Percentiles rank a stretch among this genome's conserved stretches.
phyloP scores from a whole-genome alignment of 2,888 invertebrate species.

The Uropetala carovei region DNA sequence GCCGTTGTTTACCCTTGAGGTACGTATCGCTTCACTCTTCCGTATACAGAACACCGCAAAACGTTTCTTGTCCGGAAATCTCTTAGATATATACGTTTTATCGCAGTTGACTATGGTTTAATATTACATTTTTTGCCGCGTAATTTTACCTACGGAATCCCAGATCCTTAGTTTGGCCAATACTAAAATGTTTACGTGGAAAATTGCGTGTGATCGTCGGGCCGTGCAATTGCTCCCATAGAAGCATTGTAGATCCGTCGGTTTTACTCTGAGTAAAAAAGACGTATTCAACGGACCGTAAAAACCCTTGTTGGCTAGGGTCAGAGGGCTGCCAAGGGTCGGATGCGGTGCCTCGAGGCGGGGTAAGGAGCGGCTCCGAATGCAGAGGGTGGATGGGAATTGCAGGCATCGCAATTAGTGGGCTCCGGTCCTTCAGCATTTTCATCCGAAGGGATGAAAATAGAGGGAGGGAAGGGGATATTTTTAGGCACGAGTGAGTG shows the following conservation, averaged over 20 bases:
- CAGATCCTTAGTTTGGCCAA: neutral
- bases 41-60: too few relatives aligned
- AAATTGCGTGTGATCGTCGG: neutral
- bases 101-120: too few relatives aligned
- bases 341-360: neutral
- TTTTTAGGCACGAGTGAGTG: too few relatives aligned
- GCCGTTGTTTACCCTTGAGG: too few relatives aligned
- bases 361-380: neutral
- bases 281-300: neutral
- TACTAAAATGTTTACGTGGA: neutral
- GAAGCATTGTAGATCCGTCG: neutral
- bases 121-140: too few relatives aligned
- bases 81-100: too few relatives aligned
- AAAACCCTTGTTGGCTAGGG: conserved; percentile 17
- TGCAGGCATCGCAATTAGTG: neutral
- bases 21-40: too few relatives aligned
- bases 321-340: neutral
- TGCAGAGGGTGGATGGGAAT: too few relatives aligned
- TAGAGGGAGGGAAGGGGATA: neutral
- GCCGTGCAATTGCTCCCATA: neutral
- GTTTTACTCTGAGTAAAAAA: neutral
- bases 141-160: too few relatives aligned
- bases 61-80: too few relatives aligned
- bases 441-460: neutral
- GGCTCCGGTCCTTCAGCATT: neutral